These are phyloP conservation scores for Novumbra hubbsi DNA, from an alignment of 2,797 vertebrate genomes.

Conservation along the genomic window DNA sequence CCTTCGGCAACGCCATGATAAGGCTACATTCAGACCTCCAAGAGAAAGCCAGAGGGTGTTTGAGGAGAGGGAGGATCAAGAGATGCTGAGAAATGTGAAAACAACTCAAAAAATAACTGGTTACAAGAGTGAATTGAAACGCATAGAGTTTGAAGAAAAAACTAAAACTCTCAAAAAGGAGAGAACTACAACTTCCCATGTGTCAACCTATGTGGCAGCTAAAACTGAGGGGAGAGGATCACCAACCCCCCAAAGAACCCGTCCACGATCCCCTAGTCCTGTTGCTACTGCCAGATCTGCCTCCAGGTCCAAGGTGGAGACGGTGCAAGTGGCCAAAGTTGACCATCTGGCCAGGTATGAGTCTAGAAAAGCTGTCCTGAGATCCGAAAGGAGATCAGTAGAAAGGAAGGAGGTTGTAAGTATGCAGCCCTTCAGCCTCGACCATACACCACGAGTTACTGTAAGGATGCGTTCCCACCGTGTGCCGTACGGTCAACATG, in stretches of 20 bases:
- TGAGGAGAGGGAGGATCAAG: slow-evolving; percentile 90
- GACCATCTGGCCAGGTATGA: slow-evolving; percentile 95
- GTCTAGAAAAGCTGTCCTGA: slow-evolving; percentile 91
- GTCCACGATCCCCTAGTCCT: slow-evolving; percentile 77
- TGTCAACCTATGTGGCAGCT: slow-evolving; percentile 64
- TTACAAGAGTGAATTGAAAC: slow-evolving; percentile 88
- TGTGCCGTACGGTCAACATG: slow-evolving; percentile 83
- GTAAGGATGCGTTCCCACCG: slow-evolving; percentile 96
- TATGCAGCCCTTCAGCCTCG: slow-evolving; percentile 91
- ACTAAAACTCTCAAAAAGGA: slow-evolving; percentile 79
- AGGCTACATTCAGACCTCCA: slow-evolving; percentile 80
- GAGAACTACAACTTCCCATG: slow-evolving; percentile 63
- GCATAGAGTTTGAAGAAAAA: slow-evolving; percentile 89
- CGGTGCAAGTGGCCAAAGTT: slow-evolving; percentile 73
- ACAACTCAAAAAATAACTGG: slow-evolving; percentile 81
- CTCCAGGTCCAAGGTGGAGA: slow-evolving; percentile 78
- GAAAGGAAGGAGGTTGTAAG: slow-evolving; percentile 84
- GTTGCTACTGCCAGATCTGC: slow-evolving; percentile 77
- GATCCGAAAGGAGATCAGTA: slow-evolving; percentile 78
- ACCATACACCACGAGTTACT: slow-evolving; percentile 90
- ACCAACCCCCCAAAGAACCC: slow-evolving; percentile 79
- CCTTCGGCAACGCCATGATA: slow-evolving; percentile 88
- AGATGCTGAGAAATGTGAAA: slow-evolving; percentile 86
- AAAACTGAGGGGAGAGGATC: slow-evolving; percentile 57
- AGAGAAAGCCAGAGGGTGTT: slow-evolving; percentile 86